A percentile compares a stretch with the other conserved stretches of the same genome.
Conservation (phyloP, 2,888 invertebrate genomes). For the Pediacus dermestoides region DNA sequence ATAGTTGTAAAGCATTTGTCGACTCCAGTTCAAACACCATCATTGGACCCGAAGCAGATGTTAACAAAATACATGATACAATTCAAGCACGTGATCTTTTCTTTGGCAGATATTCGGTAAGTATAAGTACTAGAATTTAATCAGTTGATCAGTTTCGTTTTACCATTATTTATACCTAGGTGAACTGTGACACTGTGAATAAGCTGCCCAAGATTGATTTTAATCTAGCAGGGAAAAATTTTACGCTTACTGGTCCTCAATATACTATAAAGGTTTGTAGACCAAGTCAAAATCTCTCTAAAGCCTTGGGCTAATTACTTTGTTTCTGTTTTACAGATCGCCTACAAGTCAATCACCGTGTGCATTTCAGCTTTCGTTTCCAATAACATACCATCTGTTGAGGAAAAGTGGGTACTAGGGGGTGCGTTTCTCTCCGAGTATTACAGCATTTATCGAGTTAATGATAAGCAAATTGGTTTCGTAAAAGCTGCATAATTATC, state of each 20-base stretch:
- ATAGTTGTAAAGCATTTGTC: conserved; percentile 45
- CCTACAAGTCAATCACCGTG: conserved; percentile 38
- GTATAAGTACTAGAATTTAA: conserved; percentile 10
- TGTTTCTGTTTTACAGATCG: conserved; percentile 48
- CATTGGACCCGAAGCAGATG: conserved; percentile 45
- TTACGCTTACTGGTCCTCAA: conserved; percentile 59
- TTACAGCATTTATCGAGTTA: conserved; percentile 51
- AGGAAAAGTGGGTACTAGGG: conserved; percentile 48
- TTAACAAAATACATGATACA: conserved; percentile 45
- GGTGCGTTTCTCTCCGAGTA: conserved; percentile 52
- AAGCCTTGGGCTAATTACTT: no score
- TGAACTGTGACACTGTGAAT: conserved; percentile 59
- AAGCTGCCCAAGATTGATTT: conserved; percentile 60
- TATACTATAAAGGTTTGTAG: conserved; percentile 54
- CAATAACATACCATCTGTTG: conserved; percentile 22
- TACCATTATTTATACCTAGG: conserved; percentile 47
- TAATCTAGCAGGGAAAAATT: conserved; percentile 56
- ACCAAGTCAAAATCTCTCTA: background rate
- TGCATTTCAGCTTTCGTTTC: conserved; percentile 51
- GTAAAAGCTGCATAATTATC: conserved; percentile 42
- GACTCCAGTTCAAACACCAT: conserved; percentile 51
- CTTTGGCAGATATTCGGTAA: conserved; percentile 39
- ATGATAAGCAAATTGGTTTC: conserved; percentile 46
- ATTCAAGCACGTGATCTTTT: conserved; percentile 42
- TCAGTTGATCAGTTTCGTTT: no score